Evolutionary conservation across 2,888 invertebrate species (phyloP), one percentile per base, ranked within the genome.

Genomic region (Hirtodrosophila histrioides): DNA sequence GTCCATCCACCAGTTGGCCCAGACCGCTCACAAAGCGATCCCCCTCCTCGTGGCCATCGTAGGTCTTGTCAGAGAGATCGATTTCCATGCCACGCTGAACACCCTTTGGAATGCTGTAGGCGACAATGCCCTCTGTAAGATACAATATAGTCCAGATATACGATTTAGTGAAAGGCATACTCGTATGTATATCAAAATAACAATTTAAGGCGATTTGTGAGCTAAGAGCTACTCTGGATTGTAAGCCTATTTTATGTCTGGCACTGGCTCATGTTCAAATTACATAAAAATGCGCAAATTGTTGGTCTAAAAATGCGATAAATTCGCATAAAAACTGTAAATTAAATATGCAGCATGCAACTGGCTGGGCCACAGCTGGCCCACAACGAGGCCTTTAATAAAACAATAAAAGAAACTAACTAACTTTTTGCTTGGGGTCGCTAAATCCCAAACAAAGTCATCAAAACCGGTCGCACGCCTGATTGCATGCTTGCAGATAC

Each of bases 41-140:
- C 65, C 91, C 92, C 77, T 94, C 93, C 79, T 94, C 94, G 55
- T 92, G 92, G 7, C 96, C 96, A 91, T 97, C 97, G 92, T 96
- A 97, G 36, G 94, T 95, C 78, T 94, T 93, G 92, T 97, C 97
- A 49, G 94, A 94, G 50, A 96, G 93, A 92, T 96, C 95, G 83
- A 96, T 93, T 90, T 95, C 96, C 55, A 94, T 93, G 55, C 95
- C 93, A 90, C 95, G 94, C 66, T 93, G 93, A 64, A 94, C 93
- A 79, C 96, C 95, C 91, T 95, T 95, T 31, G 95, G 95, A 93
- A 95, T 94, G 78, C 94, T 94, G 92, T 97, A 97, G 73, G 95
- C 94, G 75, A 96, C 91, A 65, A 97, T 93, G 53, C 95, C 95
- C 89, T 95, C 96, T 96, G 93, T 31, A 71, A 82, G 33, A 24